Conservation (phyloP, 2,888 invertebrate species). For the Panorpa germanica region DNA sequence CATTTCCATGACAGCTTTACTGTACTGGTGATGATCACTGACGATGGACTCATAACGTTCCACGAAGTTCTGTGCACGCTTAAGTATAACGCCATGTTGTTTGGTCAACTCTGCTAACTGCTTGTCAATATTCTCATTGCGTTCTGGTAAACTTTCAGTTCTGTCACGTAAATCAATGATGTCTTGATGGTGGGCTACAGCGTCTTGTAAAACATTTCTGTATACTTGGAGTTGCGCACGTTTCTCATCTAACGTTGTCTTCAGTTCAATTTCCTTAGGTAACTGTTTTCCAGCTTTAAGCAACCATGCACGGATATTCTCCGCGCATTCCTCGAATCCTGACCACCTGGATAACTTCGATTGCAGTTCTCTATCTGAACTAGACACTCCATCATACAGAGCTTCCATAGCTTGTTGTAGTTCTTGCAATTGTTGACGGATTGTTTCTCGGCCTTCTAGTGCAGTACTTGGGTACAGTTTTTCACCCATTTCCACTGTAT, state of each 20-base stretch:
- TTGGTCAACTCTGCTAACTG: constrained; percentile 48
- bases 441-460: constrained; percentile 67
- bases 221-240: constrained; percentile 72
- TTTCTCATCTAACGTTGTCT: constrained; percentile 80
- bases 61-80: constrained; percentile 55
- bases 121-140: constrained; percentile 51
- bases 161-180: constrained; percentile 64
- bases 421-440: constrained; percentile 66
- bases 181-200: constrained; percentile 68
- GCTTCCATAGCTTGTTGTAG: constrained; percentile 66
- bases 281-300: constrained; percentile 53
- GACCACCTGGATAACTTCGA: constrained; percentile 74
- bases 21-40: constrained; percentile 74
- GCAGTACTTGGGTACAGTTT: constrained; percentile 74
- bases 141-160: constrained; percentile 61
- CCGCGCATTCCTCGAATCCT: constrained; percentile 73
- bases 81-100: constrained; percentile 50
- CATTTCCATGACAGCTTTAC: constrained; percentile 67
- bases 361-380: constrained; percentile 62
- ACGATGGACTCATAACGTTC: constrained; percentile 77
- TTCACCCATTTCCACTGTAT: constrained; percentile 73
- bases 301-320: constrained; percentile 63
- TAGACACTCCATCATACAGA: constrained; percentile 61
- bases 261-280: constrained; percentile 59
- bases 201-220: constrained; percentile 63